These are phyloP conservation scores for Macrotrachela quadricornifera DNA, from an alignment of 1,140 invertebrate genomes.

Conservation along the genomic window DNA sequence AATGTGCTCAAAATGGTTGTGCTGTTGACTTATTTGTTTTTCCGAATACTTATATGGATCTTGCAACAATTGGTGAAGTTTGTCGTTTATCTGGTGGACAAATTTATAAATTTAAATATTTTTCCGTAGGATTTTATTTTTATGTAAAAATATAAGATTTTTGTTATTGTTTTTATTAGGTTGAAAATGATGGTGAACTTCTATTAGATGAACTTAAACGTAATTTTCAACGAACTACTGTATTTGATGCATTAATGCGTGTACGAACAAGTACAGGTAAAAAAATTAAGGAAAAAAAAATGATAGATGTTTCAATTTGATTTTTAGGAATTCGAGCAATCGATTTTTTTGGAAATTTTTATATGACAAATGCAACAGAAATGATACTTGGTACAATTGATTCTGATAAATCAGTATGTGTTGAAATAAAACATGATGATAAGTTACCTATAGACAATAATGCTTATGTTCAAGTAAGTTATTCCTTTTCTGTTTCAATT, in stretches of 20 bases:
- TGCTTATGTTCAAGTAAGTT: conserved; percentile 51
- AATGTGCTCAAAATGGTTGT: conserved; percentile 66
- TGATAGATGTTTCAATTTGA: not conserved
- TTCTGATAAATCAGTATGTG: conserved; percentile 50
- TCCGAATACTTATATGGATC: conserved; percentile 80
- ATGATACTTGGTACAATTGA: conserved; percentile 80
- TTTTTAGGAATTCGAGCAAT: conserved; percentile 63
- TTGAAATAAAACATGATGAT: conserved; percentile 97
- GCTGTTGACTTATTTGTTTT: conserved; percentile 78
- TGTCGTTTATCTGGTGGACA: conserved; percentile 73
- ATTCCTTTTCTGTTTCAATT: not conserved
- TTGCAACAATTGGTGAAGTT: conserved; percentile 77
- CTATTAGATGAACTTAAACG: conserved; percentile 61
- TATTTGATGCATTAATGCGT: conserved; percentile 81
- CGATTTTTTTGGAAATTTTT: conserved; percentile 90
- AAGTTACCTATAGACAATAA: conserved; percentile 77
- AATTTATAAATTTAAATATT: conserved; percentile 83
- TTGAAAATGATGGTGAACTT: conserved; percentile 67
- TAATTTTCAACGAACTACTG: conserved; percentile 52
- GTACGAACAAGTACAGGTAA: conserved; percentile 62
- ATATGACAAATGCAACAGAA: conserved; percentile 91
- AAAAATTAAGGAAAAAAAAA: not conserved
- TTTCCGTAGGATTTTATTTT: no score
- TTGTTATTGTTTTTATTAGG: conserved; percentile 47
- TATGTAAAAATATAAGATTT: no score